Evolutionary conservation across 2,888 invertebrate species (phyloP), one percentile per base, ranked within the genome.

Genomic region (Hemaris fuciformis): DNA sequence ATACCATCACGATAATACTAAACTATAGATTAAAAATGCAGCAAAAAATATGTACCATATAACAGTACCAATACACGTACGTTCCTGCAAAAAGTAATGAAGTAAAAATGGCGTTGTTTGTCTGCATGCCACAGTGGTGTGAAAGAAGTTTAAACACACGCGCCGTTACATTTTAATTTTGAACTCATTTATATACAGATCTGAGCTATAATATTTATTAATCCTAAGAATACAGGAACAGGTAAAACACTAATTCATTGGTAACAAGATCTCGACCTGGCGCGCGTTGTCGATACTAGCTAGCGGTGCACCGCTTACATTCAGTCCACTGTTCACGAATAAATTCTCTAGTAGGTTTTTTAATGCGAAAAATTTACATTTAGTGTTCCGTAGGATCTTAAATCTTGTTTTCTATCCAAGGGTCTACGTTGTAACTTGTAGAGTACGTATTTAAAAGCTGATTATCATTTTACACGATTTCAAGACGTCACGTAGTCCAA

Each of bases 231-330:
- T 27, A 48, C 25, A 48, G 8, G 48, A 48, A 18, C 48, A 27
- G 15, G 48, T 27, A 48, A 48, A 27, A 48, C 48, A 48, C 48
- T 48, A 48, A 48, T 48, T 48, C 48, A 48, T 27, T 48, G 27
- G 48, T 27, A 48, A 48, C 48, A 48, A 48, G 48, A 48, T 48
- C 48, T 48, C 25, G 27, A 25, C 15, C 48, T 27, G 15, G 3
- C n/a, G 27, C 48, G 15, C 15, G 38, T 25, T 25, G 48, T 27
- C 27, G 25, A 48, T 27, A 27, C 48, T 8, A 27, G 27, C 48
- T n/a, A n/a, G n/a, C n/a, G 20, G 20, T 43, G 25, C 48, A 15
- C 45, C 8, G 45, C 48, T 25, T 1, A 48, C 48, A 15, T 48
- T 48, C 25, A 25, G n/a, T 8, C 15, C 3, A 22, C 45, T 48